Conservation (phyloP, 2,113 vertebrate species). For the Oophaga pumilio region DNA sequence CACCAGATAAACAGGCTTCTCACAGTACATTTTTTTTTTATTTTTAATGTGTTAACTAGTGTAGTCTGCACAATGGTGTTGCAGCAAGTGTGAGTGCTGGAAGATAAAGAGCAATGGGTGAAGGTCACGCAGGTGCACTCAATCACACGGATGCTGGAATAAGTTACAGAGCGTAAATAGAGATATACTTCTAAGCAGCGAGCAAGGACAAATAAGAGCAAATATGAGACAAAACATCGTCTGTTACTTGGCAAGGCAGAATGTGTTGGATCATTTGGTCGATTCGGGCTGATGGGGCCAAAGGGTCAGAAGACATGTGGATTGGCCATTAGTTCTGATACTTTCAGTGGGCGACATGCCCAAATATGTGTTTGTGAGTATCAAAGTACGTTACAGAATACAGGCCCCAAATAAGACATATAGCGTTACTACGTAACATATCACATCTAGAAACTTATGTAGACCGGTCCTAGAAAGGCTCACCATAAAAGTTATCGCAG, state of each 20-base stretch:
- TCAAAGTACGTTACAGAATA: too few relatives aligned
- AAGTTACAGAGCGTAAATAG: slow-evolving; percentile 61
- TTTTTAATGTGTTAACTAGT: slow-evolving; percentile 44
- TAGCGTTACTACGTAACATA: too few relatives aligned
- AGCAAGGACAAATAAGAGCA: slow-evolving; percentile 72
- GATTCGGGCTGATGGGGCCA: neutral
- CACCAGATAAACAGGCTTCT: slow-evolving; percentile 48
- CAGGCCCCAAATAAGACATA: too few relatives aligned
- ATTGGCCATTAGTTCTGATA: neutral
- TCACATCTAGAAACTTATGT: too few relatives aligned
- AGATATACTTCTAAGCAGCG: slow-evolving; percentile 53
- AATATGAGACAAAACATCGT: slow-evolving; percentile 61
- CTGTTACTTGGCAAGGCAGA: slow-evolving; percentile 34
- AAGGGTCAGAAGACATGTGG: neutral
- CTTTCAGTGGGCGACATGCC: neutral
- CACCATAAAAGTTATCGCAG: too few relatives aligned
- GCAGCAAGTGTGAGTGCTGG: neutral
- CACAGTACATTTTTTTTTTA: slow-evolving; percentile 21
- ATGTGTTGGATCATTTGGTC: neutral
- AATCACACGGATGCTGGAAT: slow-evolving; percentile 76
- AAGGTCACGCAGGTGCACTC: slow-evolving; percentile 77
- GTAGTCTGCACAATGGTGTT: slow-evolving; percentile 30
- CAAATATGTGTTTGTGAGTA: neutral
- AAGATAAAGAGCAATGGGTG: slow-evolving; percentile 59
- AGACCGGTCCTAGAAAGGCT: too few relatives aligned